Conservation (phyloP, 1,140 invertebrate genomes). For the Luehdorfia chinensis region DNA sequence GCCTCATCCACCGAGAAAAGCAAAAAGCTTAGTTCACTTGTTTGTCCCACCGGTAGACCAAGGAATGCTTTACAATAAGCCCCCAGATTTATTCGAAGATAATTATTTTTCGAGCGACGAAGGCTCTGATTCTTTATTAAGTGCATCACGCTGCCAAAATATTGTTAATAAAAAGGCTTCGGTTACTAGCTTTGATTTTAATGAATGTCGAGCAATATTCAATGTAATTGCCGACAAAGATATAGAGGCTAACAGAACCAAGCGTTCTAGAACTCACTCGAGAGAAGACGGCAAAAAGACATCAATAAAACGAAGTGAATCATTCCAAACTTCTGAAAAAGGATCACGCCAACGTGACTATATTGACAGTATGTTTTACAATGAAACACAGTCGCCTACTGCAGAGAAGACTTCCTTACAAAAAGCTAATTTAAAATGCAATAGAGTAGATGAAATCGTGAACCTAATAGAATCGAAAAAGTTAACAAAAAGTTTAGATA, state of each 20-base stretch:
- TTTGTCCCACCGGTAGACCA: conserved; percentile 72
- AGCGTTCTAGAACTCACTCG: conserved; percentile 53
- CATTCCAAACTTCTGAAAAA: conserved; percentile 71
- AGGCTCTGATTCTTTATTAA: conserved; percentile 83
- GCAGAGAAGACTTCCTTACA: conserved; percentile 47
- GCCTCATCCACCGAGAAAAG: conserved; percentile 80
- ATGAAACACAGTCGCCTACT: conserved; percentile 37
- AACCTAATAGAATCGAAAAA: conserved; percentile 77
- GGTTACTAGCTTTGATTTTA: conserved; percentile 56
- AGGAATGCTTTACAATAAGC: conserved; percentile 67
- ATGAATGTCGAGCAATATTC: conserved; percentile 74
- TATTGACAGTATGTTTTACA: conserved; percentile 70
- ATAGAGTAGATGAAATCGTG: conserved; percentile 73
- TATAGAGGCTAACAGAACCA: conserved; percentile 59
- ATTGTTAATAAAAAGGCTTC: conserved; percentile 53
- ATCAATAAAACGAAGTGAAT: conserved; percentile 73
- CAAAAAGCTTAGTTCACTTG: conserved; percentile 78
- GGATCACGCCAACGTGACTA: conserved; percentile 67
- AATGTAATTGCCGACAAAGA: conserved; percentile 76
- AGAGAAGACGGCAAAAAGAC: conserved; percentile 56
- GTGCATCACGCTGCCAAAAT: conserved; percentile 79
- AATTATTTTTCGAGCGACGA: conserved; percentile 80
- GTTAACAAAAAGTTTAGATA: conserved; percentile 86
- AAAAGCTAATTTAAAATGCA: conserved; percentile 72
- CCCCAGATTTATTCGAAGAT: conserved; percentile 82